A percentile compares a stretch with the other conserved stretches of the same genome.
Evolutionary conservation across 2,113 vertebrate species (phyloP).

Genomic region (Colaptes auratus): DNA sequence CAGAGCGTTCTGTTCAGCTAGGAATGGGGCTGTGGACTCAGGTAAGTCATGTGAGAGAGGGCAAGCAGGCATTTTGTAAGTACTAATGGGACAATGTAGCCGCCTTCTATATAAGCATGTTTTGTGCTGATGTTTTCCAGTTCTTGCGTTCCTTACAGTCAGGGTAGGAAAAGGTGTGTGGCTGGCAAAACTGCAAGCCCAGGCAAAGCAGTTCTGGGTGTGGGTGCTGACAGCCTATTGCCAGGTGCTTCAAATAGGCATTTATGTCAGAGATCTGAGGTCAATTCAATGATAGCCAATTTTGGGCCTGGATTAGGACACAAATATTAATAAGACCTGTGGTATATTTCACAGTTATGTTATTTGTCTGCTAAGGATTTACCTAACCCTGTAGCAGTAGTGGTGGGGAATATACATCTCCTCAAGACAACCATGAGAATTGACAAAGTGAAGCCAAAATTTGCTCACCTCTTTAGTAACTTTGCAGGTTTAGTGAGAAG

Average conservation of each 20-base stretch:
- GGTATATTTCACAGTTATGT: neutral
- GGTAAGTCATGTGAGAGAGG: conserved; percentile 30
- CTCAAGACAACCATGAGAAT: neutral
- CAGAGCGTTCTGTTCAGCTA: neutral
- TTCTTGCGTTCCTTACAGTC: neutral
- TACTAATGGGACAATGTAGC: conserved; percentile 18
- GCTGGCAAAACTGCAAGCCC: conserved; percentile 44
- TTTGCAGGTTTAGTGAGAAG: neutral
- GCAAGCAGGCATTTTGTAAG: conserved; percentile 29
- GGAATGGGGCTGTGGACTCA: neutral
- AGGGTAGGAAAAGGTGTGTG: conserved; percentile 29
- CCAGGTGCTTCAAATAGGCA: conserved; percentile 55
- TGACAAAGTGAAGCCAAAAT: neutral
- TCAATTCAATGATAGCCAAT: conserved; percentile 37
- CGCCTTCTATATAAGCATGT: conserved; percentile 41
- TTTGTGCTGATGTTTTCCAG: conserved; percentile 58
- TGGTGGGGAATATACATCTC: neutral
- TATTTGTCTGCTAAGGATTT: neutral
- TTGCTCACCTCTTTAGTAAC: neutral
- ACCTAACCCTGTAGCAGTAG: neutral
- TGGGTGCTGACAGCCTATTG: conserved; percentile 53
- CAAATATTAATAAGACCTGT: conserved; percentile 37
- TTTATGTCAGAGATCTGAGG: conserved; percentile 69
- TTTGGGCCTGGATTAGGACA: neutral
- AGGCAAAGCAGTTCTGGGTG: conserved; percentile 41